Percentiles rank a stretch among this genome's conserved stretches.
phyloP scores from a whole-genome alignment of 2,888 invertebrate genomes.

The Steinernema scapterisci region DNA sequence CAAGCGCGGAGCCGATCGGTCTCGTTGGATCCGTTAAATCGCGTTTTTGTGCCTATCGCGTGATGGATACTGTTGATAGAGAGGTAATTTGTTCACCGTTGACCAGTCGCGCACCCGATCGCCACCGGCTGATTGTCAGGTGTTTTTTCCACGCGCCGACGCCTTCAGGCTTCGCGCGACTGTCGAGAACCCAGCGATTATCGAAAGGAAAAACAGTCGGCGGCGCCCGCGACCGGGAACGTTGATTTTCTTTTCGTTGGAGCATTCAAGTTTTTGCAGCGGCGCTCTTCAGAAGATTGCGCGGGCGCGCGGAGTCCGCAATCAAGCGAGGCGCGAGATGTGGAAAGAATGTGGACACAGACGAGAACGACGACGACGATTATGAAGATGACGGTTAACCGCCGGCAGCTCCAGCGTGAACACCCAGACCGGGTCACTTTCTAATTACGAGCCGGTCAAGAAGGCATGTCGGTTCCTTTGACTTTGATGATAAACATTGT shows the following conservation, averaged over 20 bases:
- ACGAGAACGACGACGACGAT: neutral
- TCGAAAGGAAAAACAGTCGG: conserved; percentile 22
- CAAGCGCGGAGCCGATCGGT: neutral
- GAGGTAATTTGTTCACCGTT: neutral
- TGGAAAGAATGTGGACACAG: conserved; percentile 16
- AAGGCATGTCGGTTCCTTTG: conserved; percentile 13
- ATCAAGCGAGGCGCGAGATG: neutral
- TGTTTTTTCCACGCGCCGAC: conserved; percentile 10
- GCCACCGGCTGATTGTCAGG: conserved; percentile 6
- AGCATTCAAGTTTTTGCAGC: conserved; percentile 30
- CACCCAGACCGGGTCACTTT: conserved; percentile 8
- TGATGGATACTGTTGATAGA: conserved; percentile 24
- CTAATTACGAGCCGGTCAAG: neutral
- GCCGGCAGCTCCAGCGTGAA: neutral
- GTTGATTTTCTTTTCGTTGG: conserved; percentile 25
- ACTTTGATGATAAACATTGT: conserved; percentile 14
- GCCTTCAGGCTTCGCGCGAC: conserved; percentile 18
- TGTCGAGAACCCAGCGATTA: conserved; percentile 10
- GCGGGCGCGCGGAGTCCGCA: neutral
- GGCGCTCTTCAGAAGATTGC: neutral
- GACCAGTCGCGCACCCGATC: neutral
- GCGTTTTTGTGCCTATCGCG: conserved; percentile 1
- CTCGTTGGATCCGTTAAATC: neutral
- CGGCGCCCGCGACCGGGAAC: neutral
- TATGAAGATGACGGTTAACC: neutral